Percentiles rank a stretch among this genome's conserved stretches.
These are phyloP conservation scores for Zalophus californianus DNA, from an alignment of 2,797 vertebrate genomes.

Conservation along the genomic window DNA sequence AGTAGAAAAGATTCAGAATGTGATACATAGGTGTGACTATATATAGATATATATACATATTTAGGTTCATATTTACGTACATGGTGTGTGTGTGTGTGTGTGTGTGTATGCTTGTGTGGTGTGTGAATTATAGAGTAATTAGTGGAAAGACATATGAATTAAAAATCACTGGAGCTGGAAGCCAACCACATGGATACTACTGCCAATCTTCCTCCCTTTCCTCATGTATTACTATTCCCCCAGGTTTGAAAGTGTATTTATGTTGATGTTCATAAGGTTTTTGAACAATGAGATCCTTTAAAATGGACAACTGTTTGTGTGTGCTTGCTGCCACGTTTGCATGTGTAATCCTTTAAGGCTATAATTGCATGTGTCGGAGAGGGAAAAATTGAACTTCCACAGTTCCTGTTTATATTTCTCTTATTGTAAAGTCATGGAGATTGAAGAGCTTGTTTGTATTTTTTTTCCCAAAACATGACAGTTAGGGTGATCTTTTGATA, in stretches of 20 bases:
- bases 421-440: conserved; percentile 1
- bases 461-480: conserved; percentile 42
- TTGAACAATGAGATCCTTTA: background rate
- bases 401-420: conserved; percentile 34
- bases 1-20: background rate
- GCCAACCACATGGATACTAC: background rate
- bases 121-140: background rate
- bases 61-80: background rate
- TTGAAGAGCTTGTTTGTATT: conserved; percentile 18
- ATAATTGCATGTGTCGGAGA: background rate
- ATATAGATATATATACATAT: background rate
- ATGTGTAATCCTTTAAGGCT: background rate
- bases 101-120: background rate
- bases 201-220: background rate
- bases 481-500: background rate
- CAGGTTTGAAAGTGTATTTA: background rate
- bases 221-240: background rate
- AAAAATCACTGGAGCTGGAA: background rate
- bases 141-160: background rate
- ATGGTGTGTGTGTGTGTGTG: background rate
- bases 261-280: background rate
- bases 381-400: background rate
- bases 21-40: background rate
- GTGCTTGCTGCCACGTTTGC: background rate
- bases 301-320: background rate